A percentile compares a stretch with the other conserved stretches of the same genome.
Conservation (phyloP, 2,888 invertebrate species). For the Brenthis hecate region DNA sequence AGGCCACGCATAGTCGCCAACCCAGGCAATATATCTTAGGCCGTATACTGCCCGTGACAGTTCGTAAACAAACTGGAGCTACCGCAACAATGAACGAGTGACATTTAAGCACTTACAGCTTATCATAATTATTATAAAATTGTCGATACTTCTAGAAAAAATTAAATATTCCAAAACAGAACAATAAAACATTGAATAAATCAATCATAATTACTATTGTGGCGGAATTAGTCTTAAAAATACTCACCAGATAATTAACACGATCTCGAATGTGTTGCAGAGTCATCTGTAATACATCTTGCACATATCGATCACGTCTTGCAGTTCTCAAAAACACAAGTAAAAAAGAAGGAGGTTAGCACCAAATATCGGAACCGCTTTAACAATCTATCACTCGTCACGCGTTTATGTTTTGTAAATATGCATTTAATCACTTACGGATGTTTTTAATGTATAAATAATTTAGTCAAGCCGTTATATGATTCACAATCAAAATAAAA, state of each 20-base stretch:
- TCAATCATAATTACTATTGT: slow-evolving; percentile 21
- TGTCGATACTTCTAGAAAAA: slow-evolving; percentile 42
- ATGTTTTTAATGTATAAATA: slow-evolving; percentile 47
- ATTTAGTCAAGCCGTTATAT: slow-evolving; percentile 64
- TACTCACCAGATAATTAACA: slow-evolving; percentile 73
- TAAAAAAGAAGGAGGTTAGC: slow-evolving; percentile 78
- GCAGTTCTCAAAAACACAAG: slow-evolving; percentile 79
- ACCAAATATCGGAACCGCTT: slow-evolving; percentile 66
- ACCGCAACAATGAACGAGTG: slow-evolving; percentile 75
- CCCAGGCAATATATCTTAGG: slow-evolving; percentile 83
- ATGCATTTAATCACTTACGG: slow-evolving; percentile 54
- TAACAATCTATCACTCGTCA: slow-evolving; percentile 64
- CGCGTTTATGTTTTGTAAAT: slow-evolving; percentile 58
- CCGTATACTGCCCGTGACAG: slow-evolving; percentile 83
- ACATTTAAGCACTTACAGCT: slow-evolving; percentile 31
- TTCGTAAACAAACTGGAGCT: slow-evolving; percentile 83
- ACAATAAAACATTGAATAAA: slow-evolving; percentile 39
- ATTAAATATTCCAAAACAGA: slow-evolving; percentile 43
- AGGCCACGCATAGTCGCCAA: slow-evolving; percentile 81
- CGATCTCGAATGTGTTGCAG: slow-evolving; percentile 60
- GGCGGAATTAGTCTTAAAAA: slow-evolving; percentile 20
- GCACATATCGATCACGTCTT: slow-evolving; percentile 82
- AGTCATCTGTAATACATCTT: slow-evolving; percentile 81
- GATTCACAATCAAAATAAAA: slow-evolving; percentile 81
- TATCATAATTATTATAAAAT: slow-evolving; percentile 33